Conservation (phyloP, 2,888 invertebrate genomes). For the Caenorhabditis wallacei region DNA sequence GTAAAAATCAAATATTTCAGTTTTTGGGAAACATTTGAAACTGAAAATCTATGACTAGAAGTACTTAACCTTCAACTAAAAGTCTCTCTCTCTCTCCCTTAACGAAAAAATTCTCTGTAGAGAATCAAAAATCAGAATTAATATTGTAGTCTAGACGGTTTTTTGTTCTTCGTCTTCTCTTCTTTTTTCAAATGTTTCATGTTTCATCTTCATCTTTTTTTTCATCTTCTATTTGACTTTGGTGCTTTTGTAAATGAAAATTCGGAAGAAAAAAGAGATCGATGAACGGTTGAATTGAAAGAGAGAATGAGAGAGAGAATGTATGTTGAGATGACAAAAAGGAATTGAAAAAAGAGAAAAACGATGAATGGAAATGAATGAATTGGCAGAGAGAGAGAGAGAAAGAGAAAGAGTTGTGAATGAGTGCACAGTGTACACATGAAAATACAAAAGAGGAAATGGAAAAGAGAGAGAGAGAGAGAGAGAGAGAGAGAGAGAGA, state of each 20-base stretch:
- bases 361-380: not conserved
- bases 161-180: not conserved
- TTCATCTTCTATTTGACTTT: slow-evolving; percentile 40
- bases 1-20: too few species aligned
- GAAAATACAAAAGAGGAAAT: slow-evolving; percentile 20
- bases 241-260: slow-evolving; percentile 43
- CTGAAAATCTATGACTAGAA: too few species aligned
- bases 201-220: slow-evolving; percentile 2
- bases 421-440: slow-evolving; percentile 50
- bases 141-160: slow-evolving; percentile 19
- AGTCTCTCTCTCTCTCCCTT: too few species aligned
- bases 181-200: not conserved
- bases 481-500: slow-evolving; percentile 4
- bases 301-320: slow-evolving; percentile 1
- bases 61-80: too few species aligned
- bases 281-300: slow-evolving; percentile 42
- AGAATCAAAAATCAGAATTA: slow-evolving; percentile 4
- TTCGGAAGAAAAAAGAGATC: slow-evolving; percentile 30
- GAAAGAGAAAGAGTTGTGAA: not conserved
- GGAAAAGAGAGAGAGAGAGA: slow-evolving; percentile 8
- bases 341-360: not conserved
- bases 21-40: too few species aligned
- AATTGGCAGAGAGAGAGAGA: not conserved
- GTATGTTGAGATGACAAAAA: not conserved
- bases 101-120: not conserved